A percentile compares a stretch with the other conserved stretches of the same genome.
Conservation (phyloP, 2,888 invertebrate genomes). For the Diloba caeruleocephala region DNA sequence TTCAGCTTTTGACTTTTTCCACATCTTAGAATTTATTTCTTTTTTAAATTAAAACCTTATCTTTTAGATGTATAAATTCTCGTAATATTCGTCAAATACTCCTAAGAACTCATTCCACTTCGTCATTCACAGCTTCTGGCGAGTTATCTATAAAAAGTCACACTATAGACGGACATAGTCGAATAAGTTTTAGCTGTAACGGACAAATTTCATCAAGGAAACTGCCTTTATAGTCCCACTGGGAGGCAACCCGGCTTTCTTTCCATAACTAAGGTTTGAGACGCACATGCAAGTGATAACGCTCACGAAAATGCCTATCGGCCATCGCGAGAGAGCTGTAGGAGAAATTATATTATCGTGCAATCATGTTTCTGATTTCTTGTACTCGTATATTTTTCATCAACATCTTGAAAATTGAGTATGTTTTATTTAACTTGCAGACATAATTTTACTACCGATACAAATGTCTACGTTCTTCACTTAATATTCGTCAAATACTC, state of each 20-base stretch:
- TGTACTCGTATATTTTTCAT: not conserved
- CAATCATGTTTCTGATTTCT: conserved; percentile 14
- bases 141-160: not conserved
- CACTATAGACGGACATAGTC: not conserved
- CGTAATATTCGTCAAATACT: not conserved
- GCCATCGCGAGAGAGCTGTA: conserved; percentile 34
- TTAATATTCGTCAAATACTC: not conserved
- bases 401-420: not conserved
- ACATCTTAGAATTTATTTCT: conserved; percentile 13
- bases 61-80: not conserved
- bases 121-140: not conserved
- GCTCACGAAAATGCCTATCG: conserved; percentile 11
- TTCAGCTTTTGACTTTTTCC: conserved; percentile 10
- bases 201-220: conserved; percentile 30
- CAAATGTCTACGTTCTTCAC: no score
- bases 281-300: conserved; percentile 13
- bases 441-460: no score
- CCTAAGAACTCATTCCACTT: not conserved
- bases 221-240: conserved; percentile 23
- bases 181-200: conserved; percentile 27
- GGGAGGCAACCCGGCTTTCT: conserved; percentile 26
- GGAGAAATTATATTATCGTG: conserved; percentile 27
- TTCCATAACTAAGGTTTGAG: conserved; percentile 22
- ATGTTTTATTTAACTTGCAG: no score
- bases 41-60: conserved; percentile 13